These are phyloP conservation scores for Rutpela maculata DNA, from an alignment of 2,888 invertebrate species.

Conservation along the genomic window DNA sequence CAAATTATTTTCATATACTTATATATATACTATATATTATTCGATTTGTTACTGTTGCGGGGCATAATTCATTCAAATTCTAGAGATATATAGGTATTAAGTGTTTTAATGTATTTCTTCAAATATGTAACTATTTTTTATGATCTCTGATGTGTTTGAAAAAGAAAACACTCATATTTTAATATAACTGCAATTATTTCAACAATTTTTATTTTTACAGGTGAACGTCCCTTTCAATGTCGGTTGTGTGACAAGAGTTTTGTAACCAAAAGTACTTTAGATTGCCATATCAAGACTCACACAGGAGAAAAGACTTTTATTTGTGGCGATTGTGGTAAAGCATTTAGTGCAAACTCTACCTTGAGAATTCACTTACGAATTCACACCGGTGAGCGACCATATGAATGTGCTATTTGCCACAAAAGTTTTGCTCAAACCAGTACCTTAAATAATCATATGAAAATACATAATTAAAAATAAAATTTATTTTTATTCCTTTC, in stretches of 20 bases:
- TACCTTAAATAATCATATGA: slow-evolving; percentile 19
- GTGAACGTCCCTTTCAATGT: slow-evolving; percentile 14
- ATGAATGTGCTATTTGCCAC: background rate
- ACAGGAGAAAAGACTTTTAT: slow-evolving; percentile 24
- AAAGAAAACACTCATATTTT: too few relatives aligned
- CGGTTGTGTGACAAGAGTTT: slow-evolving; percentile 11
- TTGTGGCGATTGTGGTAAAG: slow-evolving; percentile 18
- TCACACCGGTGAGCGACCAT: slow-evolving; percentile 22
- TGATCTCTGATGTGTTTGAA: too few relatives aligned
- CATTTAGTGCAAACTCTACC: slow-evolving; percentile 16
- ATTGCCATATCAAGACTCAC: background rate
- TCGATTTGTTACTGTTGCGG: too few relatives aligned
- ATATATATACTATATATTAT: too few relatives aligned
- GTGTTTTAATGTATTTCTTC: too few relatives aligned
- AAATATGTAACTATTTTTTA: too few relatives aligned
- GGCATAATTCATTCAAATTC: too few relatives aligned
- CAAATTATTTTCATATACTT: too few relatives aligned
- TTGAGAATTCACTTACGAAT: slow-evolving; percentile 14
- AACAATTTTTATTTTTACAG: background rate
- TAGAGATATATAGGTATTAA: too few relatives aligned
- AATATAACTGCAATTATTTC: background rate
- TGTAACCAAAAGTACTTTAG: slow-evolving; percentile 9
- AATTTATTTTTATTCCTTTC: background rate
- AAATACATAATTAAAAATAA: slow-evolving; percentile 9
- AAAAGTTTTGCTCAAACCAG: slow-evolving; percentile 15